Percentiles rank a stretch among this genome's conserved stretches.
Evolutionary conservation across 2,888 invertebrate genomes (phyloP).

Genomic region (Odontothrips loti): DNA sequence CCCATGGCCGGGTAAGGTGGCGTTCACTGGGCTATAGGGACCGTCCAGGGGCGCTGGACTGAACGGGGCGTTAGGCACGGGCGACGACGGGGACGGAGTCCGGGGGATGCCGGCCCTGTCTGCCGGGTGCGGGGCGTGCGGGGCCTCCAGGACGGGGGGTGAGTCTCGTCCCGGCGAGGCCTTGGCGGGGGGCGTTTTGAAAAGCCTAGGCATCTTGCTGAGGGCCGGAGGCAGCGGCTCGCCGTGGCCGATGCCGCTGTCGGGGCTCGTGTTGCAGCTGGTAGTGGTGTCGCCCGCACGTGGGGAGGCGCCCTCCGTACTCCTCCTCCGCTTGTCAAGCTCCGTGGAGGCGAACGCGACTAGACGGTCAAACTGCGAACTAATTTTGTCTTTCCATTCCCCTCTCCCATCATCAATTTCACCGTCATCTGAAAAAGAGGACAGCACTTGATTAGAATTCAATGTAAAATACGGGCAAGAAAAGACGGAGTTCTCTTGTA

Average conservation of each 20-base stretch:
- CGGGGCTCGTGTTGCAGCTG: constrained; percentile 81
- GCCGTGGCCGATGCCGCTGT: constrained; percentile 77
- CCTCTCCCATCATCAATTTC: constrained; percentile 65
- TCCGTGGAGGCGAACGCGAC: constrained; percentile 92
- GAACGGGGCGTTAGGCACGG: constrained; percentile 40
- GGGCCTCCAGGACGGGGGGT: constrained; percentile 49
- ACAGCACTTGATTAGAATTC: constrained; percentile 8
- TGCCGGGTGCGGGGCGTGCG: constrained; percentile 22
- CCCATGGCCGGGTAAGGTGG: constrained; percentile 46
- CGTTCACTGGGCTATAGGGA: constrained; percentile 44
- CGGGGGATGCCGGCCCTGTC: constrained; percentile 52
- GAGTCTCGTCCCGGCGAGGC: constrained; percentile 51
- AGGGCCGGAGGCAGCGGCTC: constrained; percentile 54
- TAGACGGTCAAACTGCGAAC: constrained; percentile 87
- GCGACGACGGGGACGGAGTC: constrained; percentile 54
- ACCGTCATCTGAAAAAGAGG: constrained; percentile 49
- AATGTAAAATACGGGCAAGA: background rate
- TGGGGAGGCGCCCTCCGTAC: constrained; percentile 63
- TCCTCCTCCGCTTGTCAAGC: constrained; percentile 78
- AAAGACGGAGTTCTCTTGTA: background rate
- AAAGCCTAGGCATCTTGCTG: constrained; percentile 42
- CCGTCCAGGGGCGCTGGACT: constrained; percentile 42
- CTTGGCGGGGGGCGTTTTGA: constrained; percentile 48
- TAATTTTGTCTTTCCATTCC: constrained; percentile 90
- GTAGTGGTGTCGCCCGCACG: constrained; percentile 42